These are phyloP conservation scores for Limenitis camilla DNA, from an alignment of 2,888 invertebrate species.

Conservation along the genomic window DNA sequence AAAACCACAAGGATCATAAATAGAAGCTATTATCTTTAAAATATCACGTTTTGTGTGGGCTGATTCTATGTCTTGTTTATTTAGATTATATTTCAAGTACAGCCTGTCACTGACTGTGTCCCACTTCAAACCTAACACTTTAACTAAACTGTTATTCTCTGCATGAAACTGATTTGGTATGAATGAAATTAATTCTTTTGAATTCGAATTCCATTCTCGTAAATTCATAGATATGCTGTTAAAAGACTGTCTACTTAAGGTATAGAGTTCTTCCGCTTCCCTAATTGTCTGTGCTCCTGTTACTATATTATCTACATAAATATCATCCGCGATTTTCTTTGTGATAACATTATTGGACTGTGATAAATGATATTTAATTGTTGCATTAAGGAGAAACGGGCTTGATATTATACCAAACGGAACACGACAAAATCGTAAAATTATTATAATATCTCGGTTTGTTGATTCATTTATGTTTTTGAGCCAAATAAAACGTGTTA, in stretches of 20 bases:
- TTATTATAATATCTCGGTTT: slow-evolving; percentile 11
- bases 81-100: not conserved
- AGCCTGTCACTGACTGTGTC: no score
- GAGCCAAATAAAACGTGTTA: slow-evolving; percentile 27
- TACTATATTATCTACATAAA: slow-evolving; percentile 14
- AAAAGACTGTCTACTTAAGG: not conserved
- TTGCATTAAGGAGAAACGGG: slow-evolving; percentile 21
- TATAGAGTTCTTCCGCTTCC: not conserved
- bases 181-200: not conserved
- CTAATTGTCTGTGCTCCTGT: not conserved
- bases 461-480: slow-evolving; percentile 10
- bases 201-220: slow-evolving; percentile 12
- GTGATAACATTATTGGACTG: not conserved
- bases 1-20: slow-evolving; percentile 11
- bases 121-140: not conserved
- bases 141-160: not conserved
- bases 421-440: no score
- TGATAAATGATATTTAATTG: slow-evolving; percentile 15
- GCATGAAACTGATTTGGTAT: not conserved
- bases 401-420: no score
- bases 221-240: slow-evolving; percentile 9
- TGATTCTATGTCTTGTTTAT: not conserved
- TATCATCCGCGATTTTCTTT: not conserved
- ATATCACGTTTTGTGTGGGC: slow-evolving; percentile 10
- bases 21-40: not conserved